Base-by-base conservation (phyloP, 2,797 vertebrate species). In the Sardinella longiceps region DNA sequence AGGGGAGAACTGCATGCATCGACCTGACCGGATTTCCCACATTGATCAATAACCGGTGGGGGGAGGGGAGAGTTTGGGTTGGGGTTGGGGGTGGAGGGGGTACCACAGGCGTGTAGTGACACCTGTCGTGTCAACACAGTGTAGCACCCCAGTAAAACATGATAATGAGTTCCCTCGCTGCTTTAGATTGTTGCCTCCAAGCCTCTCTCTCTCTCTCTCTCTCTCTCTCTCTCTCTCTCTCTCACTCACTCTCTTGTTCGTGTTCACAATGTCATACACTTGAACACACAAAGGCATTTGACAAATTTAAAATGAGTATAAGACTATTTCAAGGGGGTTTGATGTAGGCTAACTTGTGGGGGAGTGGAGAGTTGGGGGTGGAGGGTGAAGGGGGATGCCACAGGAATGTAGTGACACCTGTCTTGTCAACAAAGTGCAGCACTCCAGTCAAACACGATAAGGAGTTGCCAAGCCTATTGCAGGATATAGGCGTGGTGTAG, bases 11-110 rank as follows among this genome's bases (percentile, higher is more conserved):
- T 66, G n/a, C 18, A 74, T 20, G 33, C 66, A 74, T 74, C 18
- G 66, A 74, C 66, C 33, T 6, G 30, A 33, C 12, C 66, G 15
- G 66, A 74, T 74, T 74, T 74, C 66, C 66, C 66, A 74, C 66
- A 74, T 74, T 74, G 66, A 74, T 74, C 66, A 74, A 37, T 74
- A 20, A 4, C 15, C 14, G 63, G 12, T 37, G 63, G 66, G 28
- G 25, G 66, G 30, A 33, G 3, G 66, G 15, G 10, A 10, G 46
- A 6, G 46, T 48, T 48, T 7, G 46, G 46, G 46, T 48, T 48
- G 46, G 46, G 46, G 46, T 48, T 7, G 46, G 1, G 46, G 14
- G 66, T 5, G 25, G 63, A 11, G 60, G 60, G n/a, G 10, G 60
- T 70, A 33, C 28, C 63, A 37, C 63, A 30, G 28, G 30, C 28